phyloP scores from a whole-genome alignment of 2,888 invertebrate genomes.

The Ormyrus pomaceus region DNA sequence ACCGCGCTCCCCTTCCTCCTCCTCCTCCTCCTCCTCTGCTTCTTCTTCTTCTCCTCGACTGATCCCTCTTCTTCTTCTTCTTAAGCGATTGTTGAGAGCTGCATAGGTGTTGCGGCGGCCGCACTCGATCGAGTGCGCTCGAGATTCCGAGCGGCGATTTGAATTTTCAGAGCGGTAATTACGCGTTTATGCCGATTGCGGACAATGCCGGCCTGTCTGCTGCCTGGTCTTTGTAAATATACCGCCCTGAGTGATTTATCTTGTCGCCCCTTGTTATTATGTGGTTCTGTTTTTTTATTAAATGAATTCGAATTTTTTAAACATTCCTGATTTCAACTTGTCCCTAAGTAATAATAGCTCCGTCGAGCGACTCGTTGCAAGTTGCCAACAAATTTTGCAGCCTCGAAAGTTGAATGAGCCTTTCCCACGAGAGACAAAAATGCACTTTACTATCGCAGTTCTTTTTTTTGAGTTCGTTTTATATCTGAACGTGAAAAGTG shows the following conservation, averaged over 20 bases:
- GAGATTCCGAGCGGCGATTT: conserved; percentile 36
- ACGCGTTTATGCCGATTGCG: conserved; percentile 35
- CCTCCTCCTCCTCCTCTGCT: background rate
- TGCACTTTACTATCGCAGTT: too few species aligned
- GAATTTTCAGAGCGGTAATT: conserved; percentile 37
- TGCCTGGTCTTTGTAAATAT: background rate
- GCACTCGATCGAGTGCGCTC: background rate
- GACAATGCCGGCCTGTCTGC: background rate
- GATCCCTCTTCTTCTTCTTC: conserved; percentile 26
- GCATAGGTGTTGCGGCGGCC: background rate
- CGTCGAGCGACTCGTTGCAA: too few species aligned
- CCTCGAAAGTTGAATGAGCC: too few species aligned
- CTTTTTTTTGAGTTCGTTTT: too few species aligned
- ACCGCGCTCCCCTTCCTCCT: too few species aligned
- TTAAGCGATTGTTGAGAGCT: conserved; percentile 47
- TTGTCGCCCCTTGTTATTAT: too few species aligned
- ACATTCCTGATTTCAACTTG: too few species aligned
- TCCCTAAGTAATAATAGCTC: too few species aligned
- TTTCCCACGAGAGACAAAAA: too few species aligned
- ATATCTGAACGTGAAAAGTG: background rate
- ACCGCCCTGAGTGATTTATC: background rate
- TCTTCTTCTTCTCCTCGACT: background rate
- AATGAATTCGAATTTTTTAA: too few species aligned
- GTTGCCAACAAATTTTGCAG: too few species aligned
- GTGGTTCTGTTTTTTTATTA: too few species aligned